phyloP scores from a whole-genome alignment of 92 coral and sea anemone genomes.

The Palythoa grandis region DNA sequence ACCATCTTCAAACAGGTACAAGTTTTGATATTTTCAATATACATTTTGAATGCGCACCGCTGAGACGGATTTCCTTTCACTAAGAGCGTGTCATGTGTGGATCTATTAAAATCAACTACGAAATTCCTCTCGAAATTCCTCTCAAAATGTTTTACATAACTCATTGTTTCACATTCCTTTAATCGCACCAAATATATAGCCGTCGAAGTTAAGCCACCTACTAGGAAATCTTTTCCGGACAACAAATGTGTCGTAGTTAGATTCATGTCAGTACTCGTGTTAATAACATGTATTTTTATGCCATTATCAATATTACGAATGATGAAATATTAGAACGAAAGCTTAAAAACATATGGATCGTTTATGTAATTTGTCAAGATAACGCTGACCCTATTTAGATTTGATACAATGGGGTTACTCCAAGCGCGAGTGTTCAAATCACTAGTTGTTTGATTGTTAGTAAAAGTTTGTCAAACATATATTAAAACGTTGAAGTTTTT shows the following conservation, averaged over 20 bases:
- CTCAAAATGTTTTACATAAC: not conserved
- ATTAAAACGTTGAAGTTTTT: too few species aligned
- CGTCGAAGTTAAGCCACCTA: not conserved
- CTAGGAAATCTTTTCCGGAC: not conserved
- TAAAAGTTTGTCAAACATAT: too few species aligned
- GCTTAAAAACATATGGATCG: not conserved
- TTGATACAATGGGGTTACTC: not conserved
- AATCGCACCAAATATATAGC: not conserved
- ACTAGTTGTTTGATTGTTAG: not conserved
- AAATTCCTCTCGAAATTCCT: not conserved
- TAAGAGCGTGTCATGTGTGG: not conserved
- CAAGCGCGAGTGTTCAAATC: not conserved
- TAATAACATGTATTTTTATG: not conserved
- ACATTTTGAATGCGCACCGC: not conserved
- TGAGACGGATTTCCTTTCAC: not conserved
- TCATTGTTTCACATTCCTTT: not conserved
- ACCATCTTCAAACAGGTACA: constrained; percentile 26
- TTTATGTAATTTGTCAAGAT: not conserved
- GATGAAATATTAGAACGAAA: not conserved
- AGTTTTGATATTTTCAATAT: not conserved
- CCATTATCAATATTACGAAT: not conserved
- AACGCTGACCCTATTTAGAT: not conserved
- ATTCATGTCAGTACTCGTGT: not conserved
- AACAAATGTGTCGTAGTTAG: not conserved
- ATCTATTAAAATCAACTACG: not conserved